phyloP scores from a whole-genome alignment of 2,113 vertebrate species.

The Sciurus niger region DNA sequence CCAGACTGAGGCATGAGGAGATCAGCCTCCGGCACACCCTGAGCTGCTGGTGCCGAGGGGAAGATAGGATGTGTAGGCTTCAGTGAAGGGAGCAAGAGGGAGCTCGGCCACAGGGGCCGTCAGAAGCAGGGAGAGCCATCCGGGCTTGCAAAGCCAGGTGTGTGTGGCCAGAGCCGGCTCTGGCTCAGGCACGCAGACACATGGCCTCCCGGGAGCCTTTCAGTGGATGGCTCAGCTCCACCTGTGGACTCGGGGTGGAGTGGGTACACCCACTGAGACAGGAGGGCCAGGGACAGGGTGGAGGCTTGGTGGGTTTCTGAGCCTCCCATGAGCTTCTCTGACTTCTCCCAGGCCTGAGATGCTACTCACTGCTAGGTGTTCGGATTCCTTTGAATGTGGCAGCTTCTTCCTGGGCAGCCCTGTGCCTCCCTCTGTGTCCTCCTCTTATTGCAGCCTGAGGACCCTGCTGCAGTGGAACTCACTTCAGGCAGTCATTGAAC shows the following conservation, averaged over 20 bases:
- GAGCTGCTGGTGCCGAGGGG: neutral
- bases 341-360: neutral
- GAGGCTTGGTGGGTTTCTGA: too few species aligned
- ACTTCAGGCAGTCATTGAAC: rapidly evolving
- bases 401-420: neutral
- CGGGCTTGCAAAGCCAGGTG: neutral
- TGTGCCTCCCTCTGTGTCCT: rapidly evolving
- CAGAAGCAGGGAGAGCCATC: rapidly evolving
- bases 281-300: rapidly evolving
- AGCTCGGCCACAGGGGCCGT: neutral
- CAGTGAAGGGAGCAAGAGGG: rapidly evolving
- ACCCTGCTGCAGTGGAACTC: rapidly evolving
- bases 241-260: rapidly evolving
- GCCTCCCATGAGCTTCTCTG: neutral
- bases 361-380: rapidly evolving
- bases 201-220: neutral
- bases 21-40: rapidly evolving
- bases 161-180: neutral
- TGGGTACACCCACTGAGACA: neutral
- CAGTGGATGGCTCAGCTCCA: rapidly evolving
- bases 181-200: rapidly evolving
- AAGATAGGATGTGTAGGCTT: rapidly evolving
- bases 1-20: neutral
- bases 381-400: neutral
- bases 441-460: neutral